These are phyloP conservation scores for Grallaria varia DNA, from an alignment of 2,113 vertebrate genomes.

Conservation along the genomic window DNA sequence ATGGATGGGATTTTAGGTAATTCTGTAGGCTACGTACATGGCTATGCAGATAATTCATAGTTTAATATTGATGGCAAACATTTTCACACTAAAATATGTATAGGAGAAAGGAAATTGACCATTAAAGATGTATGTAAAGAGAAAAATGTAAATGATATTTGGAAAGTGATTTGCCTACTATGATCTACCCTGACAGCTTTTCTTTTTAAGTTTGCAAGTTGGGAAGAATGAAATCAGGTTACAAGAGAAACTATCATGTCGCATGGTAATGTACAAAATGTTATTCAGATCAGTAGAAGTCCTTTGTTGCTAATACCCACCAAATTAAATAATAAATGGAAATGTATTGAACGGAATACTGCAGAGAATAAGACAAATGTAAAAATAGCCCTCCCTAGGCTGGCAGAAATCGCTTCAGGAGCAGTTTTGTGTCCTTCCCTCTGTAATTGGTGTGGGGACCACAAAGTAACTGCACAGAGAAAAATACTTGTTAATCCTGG, in stretches of 20 bases:
- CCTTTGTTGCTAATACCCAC: neutral
- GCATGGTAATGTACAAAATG: neutral
- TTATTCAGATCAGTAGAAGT: neutral
- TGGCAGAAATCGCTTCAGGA: neutral
- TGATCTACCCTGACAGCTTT: constrained; percentile 39
- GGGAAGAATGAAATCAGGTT: constrained; percentile 40
- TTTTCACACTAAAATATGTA: constrained; percentile 62
- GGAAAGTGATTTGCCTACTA: constrained; percentile 13
- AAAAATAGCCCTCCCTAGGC: neutral
- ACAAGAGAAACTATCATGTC: neutral
- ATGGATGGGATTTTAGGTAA: constrained; percentile 35
- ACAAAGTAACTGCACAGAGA: neutral
- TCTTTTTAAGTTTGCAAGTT: constrained; percentile 33
- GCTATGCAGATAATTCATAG: constrained; percentile 22
- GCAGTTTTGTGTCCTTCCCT: neutral
- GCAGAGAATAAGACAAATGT: neutral
- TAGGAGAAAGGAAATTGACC: constrained; percentile 39
- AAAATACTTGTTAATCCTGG: neutral
- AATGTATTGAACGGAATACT: neutral
- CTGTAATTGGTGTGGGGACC: neutral
- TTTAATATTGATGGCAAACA: constrained; percentile 70
- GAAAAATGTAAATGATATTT: constrained; percentile 40
- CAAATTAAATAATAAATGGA: constrained; percentile 55
- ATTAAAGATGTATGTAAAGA: constrained; percentile 63
- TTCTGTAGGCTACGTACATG: constrained; percentile 40